Evolutionary conservation across 2,797 vertebrate genomes (phyloP).

Genomic region (Sorex maritimensis): DNA sequence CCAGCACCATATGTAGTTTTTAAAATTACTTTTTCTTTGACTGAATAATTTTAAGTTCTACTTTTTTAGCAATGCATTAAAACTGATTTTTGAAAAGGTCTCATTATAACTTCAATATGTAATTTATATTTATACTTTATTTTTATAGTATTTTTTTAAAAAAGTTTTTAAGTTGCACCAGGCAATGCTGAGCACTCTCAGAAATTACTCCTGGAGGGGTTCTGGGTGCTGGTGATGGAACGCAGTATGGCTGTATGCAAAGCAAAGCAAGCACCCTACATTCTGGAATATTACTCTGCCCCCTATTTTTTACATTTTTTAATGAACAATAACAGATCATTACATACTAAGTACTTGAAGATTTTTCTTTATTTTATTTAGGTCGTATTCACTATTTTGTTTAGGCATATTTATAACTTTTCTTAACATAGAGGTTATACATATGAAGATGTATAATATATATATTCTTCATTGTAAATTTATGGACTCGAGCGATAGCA

Average conservation of each 20-base stretch:
- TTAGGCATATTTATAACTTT: not conserved
- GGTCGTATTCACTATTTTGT: not conserved
- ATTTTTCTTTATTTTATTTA: not conserved
- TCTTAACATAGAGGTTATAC: not conserved
- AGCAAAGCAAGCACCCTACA: no score
- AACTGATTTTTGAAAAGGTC: not conserved
- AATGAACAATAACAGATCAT: not conserved
- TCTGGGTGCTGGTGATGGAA: no score
- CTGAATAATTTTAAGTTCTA: not conserved
- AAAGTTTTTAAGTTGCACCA: no score
- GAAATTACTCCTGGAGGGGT: no score
- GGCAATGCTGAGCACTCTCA: no score
- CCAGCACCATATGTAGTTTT: not conserved
- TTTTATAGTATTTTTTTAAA: not conserved
- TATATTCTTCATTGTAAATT: not conserved
- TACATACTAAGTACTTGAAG: not conserved
- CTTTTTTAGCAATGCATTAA: not conserved
- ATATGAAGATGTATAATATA: no score
- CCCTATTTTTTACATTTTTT: not conserved
- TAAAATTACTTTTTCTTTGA: not conserved
- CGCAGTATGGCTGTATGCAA: no score
- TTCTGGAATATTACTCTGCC: no score
- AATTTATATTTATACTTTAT: not conserved
- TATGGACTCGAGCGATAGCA: not conserved
- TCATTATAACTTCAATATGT: not conserved